Percentiles rank a stretch among this genome's conserved stretches.
Evolutionary conservation across 2,888 invertebrate genomes (phyloP).

Genomic region (Sesamia inferens): DNA sequence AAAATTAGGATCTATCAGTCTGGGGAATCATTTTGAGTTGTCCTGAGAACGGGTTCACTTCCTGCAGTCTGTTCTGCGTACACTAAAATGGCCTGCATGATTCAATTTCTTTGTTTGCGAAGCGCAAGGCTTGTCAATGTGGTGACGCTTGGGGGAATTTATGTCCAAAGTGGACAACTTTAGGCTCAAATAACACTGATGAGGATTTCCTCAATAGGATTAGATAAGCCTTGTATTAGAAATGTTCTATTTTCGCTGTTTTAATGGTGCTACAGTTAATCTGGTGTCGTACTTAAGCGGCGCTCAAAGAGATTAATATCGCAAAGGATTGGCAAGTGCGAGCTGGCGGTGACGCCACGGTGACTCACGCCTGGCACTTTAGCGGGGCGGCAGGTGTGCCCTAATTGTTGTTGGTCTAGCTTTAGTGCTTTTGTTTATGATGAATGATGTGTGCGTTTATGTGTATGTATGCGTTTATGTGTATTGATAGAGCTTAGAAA

Average conservation of each 20-base stretch:
- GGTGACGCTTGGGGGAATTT: background rate
- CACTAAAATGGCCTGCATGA: background rate
- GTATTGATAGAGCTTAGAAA: background rate
- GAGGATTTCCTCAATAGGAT: background rate
- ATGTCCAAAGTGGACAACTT: background rate
- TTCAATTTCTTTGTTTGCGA: background rate
- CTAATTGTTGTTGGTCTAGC: slow-evolving; percentile 25
- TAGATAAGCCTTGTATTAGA: background rate
- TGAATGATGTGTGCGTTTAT: background rate
- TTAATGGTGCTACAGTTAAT: slow-evolving; percentile 48
- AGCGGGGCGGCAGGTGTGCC: slow-evolving; percentile 32
- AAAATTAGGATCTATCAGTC: slow-evolving; percentile 17
- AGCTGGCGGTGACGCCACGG: slow-evolving; percentile 48
- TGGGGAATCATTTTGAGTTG: background rate
- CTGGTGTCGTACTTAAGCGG: slow-evolving; percentile 50
- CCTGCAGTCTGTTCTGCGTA: background rate
- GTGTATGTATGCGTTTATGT: too few species aligned
- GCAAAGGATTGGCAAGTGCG: slow-evolving; percentile 45
- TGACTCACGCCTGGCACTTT: slow-evolving; percentile 33
- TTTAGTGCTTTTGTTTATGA: slow-evolving; percentile 9
- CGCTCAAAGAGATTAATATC: slow-evolving; percentile 59
- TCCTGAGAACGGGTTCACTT: rapidly evolving
- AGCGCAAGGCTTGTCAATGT: too few species aligned
- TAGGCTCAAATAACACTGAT: background rate
- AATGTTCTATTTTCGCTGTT: slow-evolving; percentile 24